phyloP scores from a whole-genome alignment of 2,797 vertebrate genomes.

The Lophotriccus pileatus region DNA sequence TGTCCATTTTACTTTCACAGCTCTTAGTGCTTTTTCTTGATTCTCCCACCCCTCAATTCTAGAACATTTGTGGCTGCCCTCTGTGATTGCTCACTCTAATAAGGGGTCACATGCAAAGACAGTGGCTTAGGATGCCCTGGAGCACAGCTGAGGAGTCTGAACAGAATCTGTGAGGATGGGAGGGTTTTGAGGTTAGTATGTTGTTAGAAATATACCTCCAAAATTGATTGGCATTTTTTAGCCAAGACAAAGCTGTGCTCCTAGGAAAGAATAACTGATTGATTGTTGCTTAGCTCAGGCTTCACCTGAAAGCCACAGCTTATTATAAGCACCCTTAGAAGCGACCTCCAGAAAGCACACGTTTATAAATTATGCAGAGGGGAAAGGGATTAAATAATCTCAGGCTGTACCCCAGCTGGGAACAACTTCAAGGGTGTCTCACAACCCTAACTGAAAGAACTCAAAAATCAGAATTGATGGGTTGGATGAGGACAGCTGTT shows the following conservation, averaged over 20 bases:
- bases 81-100: background rate
- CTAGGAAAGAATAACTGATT: background rate
- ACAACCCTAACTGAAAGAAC: background rate
- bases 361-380: background rate
- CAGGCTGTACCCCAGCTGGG: background rate
- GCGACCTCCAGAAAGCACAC: background rate
- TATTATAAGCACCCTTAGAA: background rate
- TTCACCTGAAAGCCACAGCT: background rate
- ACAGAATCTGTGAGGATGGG: background rate
- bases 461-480: background rate
- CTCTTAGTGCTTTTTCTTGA: background rate
- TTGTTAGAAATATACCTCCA: background rate
- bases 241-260: background rate
- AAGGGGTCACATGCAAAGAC: conserved; percentile 20
- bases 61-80: background rate
- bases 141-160: background rate
- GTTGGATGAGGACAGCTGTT: background rate
- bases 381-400: background rate
- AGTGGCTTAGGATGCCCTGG: background rate
- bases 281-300: background rate
- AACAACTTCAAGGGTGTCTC: background rate
- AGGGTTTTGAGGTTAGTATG: background rate
- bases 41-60: background rate
- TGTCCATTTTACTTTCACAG: conserved; percentile 47
- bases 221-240: background rate